Evolutionary conservation across 1,140 invertebrate species (phyloP), one percentile per base, ranked within the genome.

Genomic region (Armadillidium nasatum): DNA sequence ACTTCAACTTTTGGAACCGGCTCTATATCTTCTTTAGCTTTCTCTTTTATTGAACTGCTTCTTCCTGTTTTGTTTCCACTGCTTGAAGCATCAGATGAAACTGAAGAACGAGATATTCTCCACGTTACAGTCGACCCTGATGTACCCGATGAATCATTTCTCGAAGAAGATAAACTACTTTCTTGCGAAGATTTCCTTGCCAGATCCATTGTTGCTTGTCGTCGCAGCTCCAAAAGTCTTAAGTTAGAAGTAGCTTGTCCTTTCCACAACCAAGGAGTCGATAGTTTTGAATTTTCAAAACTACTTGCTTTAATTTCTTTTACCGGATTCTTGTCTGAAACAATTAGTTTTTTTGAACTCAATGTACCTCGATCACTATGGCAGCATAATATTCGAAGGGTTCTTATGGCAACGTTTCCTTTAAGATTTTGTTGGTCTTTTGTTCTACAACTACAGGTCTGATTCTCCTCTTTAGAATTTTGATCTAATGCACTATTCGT

Each of bases 181-280:
- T 95, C 93, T 83, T 95, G 93, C 0, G 92, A 94, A 0, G 93
- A 92, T 85, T 95, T 95, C 21, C 93, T 86, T 0, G 93, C 93
- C 6, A 95, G 91, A 22, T 94, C 86, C 93, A 93, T 95, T 0
- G 93, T 93, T 0, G 93, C 92, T 4, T 92, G 89, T 74, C 92
- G 86, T 33, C 92, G 86, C 81, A 92, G 90, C 81, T 93, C 91
- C 13, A 93, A 67, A 10, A 82, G 50, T 44, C 83, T 54, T 23
- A 78, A 68, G 44, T 60, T 60, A 15, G 50, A 60, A 13, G 50
- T 7, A 15, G 50, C 19, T 60, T 60, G 50, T 60, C 50, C 50
- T 19, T 19, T 60, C 50, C 50, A 60, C 7, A 19, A 60, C 50
- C 50, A 71, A 69, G 33, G 79, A 78, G 83, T 43, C 91, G 82